These are phyloP conservation scores for Macaca nemestrina DNA, from an alignment of 2,113 vertebrate species.

Conservation along the genomic window DNA sequence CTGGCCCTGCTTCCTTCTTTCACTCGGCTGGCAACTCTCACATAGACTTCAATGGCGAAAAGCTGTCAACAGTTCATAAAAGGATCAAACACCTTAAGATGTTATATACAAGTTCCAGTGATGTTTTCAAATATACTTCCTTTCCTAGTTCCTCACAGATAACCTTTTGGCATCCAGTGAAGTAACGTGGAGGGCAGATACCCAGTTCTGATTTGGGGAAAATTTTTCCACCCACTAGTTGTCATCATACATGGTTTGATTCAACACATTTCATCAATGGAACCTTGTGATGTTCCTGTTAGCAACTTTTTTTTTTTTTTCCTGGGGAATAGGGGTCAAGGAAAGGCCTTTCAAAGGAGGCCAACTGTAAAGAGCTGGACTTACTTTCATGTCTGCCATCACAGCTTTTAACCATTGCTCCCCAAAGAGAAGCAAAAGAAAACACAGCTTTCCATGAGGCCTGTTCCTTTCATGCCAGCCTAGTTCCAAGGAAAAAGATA, in stretches of 20 bases:
- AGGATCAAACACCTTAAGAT: slow-evolving; percentile 80
- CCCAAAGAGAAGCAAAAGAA: slow-evolving; percentile 52
- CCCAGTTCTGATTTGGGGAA: slow-evolving; percentile 61
- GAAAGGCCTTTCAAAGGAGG: slow-evolving; percentile 50
- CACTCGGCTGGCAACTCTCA: slow-evolving; percentile 65
- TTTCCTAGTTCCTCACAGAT: slow-evolving; percentile 81
- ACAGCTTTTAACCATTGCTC: background rate
- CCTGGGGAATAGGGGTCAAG: slow-evolving; percentile 52
- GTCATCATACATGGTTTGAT: slow-evolving; percentile 61
- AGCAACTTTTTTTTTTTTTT: slow-evolving; percentile 36
- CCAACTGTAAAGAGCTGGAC: background rate
- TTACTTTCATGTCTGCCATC: slow-evolving; percentile 40
- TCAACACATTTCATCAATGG: slow-evolving; percentile 63
- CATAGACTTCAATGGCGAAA: slow-evolving; percentile 71
- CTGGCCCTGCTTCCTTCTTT: slow-evolving; percentile 63
- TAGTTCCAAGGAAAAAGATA: background rate
- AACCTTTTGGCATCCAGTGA: slow-evolving; percentile 79
- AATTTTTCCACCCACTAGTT: slow-evolving; percentile 65
- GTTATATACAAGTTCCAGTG: slow-evolving; percentile 76
- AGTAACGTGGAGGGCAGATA: slow-evolving; percentile 67
- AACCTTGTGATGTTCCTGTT: slow-evolving; percentile 60
- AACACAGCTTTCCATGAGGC: background rate
- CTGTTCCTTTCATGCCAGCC: background rate
- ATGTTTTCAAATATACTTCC: slow-evolving; percentile 84
- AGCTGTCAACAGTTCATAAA: slow-evolving; percentile 80